A percentile compares a stretch with the other conserved stretches of the same genome.
Evolutionary conservation across 2,888 invertebrate genomes (phyloP).

Genomic region (Amblyjoppa proteus): DNA sequence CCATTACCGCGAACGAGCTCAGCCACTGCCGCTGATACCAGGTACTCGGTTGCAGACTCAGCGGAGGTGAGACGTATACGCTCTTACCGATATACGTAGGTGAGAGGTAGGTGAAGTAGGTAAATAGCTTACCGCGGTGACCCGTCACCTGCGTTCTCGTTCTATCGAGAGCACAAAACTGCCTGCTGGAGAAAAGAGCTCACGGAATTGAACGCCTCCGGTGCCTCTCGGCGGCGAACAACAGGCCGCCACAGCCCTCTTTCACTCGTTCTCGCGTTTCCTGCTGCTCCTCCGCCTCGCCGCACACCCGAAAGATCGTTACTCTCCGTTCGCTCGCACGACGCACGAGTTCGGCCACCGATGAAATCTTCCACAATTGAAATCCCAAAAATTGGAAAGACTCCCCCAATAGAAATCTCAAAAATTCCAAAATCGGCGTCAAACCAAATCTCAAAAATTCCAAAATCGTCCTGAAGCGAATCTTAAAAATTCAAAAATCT

Average conservation of each 20-base stretch:
- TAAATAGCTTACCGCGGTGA: conserved; percentile 84
- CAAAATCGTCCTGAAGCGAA: no score
- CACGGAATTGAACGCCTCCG: conserved; percentile 68
- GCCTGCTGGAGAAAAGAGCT: conserved; percentile 75
- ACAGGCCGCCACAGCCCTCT: conserved; percentile 31
- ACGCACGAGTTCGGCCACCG: no score
- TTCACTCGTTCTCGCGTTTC: conserved; percentile 29
- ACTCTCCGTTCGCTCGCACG: no score
- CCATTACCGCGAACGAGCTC: conserved; percentile 13
- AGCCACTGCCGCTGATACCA: conserved; percentile 25
- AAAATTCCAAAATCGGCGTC: no score
- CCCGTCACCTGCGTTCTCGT: conserved; percentile 85
- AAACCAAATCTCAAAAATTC: no score
- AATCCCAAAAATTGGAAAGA: no score
- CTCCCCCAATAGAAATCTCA: no score
- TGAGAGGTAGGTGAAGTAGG: conserved; percentile 83
- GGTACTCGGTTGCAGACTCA: conserved; percentile 33
- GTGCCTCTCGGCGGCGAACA: conserved; percentile 51
- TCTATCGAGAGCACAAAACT: conserved; percentile 83
- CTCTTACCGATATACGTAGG: conserved; percentile 67
- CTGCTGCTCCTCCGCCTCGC: conserved; percentile 1
- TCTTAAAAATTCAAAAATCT: no score
- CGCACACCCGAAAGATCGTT: conserved; percentile 1
- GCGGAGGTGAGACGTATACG: conserved; percentile 52
- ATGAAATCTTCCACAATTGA: no score